phyloP scores from a whole-genome alignment of 53 echinoderm and acorn worm genomes.

The Echinometra lucunter region DNA sequence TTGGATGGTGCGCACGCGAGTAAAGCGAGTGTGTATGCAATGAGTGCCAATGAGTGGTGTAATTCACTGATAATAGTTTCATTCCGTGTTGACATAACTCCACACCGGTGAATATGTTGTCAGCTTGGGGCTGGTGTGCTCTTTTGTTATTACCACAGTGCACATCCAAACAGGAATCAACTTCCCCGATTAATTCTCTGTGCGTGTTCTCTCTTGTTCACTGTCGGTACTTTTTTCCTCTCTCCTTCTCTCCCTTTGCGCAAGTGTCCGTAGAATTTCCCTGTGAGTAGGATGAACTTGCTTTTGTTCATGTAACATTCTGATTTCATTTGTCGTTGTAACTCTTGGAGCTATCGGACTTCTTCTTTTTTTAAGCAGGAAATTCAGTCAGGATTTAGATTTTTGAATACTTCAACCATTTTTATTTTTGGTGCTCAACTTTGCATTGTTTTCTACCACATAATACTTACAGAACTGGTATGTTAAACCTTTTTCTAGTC shows the following conservation, averaged over 20 bases:
- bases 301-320: not conserved
- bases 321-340: not conserved
- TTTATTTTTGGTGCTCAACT: not conserved
- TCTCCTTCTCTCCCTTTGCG: constrained; percentile 38
- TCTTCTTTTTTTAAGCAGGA: not conserved
- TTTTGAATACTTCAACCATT: not conserved
- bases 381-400: constrained; percentile 9
- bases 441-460: not conserved
- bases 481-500: not conserved
- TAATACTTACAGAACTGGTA: not conserved
- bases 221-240: not conserved
- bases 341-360: not conserved
- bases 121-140: not conserved
- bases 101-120: constrained; percentile 6
- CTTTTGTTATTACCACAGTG: not conserved
- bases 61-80: constrained; percentile 65
- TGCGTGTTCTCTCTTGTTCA: constrained; percentile 22
- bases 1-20: constrained; percentile 14
- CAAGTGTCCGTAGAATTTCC: constrained; percentile 45
- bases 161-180: constrained; percentile 37
- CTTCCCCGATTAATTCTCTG: constrained; percentile 3
- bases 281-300: constrained; percentile 11
- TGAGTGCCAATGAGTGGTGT: not conserved
- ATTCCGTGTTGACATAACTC: constrained; percentile 58
- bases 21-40: constrained; percentile 18